Conservation (phyloP, 1,140 invertebrate genomes). For the Laodelphax striatellus region DNA sequence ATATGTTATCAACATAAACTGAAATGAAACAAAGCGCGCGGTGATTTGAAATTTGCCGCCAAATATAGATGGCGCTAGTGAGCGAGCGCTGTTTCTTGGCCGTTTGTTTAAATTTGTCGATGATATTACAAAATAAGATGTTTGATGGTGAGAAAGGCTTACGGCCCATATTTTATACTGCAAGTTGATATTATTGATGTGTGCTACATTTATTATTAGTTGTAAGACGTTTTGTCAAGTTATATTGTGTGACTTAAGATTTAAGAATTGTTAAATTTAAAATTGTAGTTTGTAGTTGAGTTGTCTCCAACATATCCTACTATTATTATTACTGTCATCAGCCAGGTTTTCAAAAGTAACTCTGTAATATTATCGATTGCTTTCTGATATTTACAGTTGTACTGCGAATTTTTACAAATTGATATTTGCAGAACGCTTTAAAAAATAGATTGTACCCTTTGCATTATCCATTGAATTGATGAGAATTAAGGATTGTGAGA, state of each 20-base stretch:
- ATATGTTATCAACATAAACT: neutral
- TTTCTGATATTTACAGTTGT: neutral
- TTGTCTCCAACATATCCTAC: conserved; percentile 2
- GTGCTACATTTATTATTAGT: neutral
- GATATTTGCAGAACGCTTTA: neutral
- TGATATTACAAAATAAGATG: neutral
- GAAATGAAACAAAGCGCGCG: neutral
- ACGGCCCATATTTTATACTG: neutral
- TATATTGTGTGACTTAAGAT: neutral
- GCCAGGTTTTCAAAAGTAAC: neutral
- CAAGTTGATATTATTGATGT: neutral
- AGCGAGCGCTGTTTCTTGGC: neutral
- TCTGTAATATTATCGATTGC: neutral
- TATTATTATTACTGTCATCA: neutral
- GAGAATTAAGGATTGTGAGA: too few relatives aligned
- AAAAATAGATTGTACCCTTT: neutral
- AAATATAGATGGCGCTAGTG: neutral
- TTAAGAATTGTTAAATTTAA: conserved; percentile 3
- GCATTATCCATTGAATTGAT: too few relatives aligned
- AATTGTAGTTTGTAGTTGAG: neutral
- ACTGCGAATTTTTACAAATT: neutral
- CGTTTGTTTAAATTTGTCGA: too few relatives aligned
- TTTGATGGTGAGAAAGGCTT: neutral
- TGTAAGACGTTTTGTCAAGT: neutral
- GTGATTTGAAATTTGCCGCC: neutral